These are phyloP conservation scores for Phengaris alcon DNA, from an alignment of 2,888 invertebrate genomes.

Conservation along the genomic window DNA sequence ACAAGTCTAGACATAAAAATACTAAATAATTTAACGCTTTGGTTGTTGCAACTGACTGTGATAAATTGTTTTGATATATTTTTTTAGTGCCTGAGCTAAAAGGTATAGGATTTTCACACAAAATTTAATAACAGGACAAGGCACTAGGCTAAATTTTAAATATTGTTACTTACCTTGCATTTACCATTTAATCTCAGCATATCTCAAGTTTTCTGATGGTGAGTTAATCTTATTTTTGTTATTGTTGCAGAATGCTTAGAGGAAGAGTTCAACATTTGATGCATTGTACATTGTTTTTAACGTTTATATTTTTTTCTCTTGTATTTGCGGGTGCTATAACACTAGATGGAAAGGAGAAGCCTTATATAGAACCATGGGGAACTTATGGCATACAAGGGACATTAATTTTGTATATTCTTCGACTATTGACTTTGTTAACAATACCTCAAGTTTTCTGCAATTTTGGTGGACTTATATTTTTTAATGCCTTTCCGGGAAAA, in stretches of 20 bases:
- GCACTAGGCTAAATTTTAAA: neutral
- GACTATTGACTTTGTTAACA: conserved; percentile 90
- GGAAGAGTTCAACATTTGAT: conserved; percentile 88
- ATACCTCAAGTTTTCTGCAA: conserved; percentile 94
- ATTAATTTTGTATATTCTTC: conserved; percentile 85
- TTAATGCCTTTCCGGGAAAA: conserved; percentile 97
- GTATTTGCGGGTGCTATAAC: conserved; percentile 82
- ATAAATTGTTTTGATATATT: conserved; percentile 6
- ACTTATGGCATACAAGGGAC: conserved; percentile 89
- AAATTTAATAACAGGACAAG: neutral
- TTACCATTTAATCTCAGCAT: neutral
- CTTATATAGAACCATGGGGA: conserved; percentile 87
- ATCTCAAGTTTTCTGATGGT: neutral
- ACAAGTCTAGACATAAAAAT: neutral
- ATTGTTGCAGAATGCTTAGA: conserved; percentile 77
- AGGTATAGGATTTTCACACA: neutral
- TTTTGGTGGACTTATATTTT: conserved; percentile 90
- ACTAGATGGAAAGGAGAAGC: conserved; percentile 77
- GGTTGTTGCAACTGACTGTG: conserved; percentile 11
- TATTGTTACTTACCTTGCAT: neutral
- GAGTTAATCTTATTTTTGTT: neutral
- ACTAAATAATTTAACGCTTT: neutral
- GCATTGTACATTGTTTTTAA: conserved; percentile 87
- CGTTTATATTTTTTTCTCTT: conserved; percentile 87
- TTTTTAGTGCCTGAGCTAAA: conserved; percentile 12